phyloP scores from a whole-genome alignment of 2,888 invertebrate species.

The Dendrolimus pini region DNA sequence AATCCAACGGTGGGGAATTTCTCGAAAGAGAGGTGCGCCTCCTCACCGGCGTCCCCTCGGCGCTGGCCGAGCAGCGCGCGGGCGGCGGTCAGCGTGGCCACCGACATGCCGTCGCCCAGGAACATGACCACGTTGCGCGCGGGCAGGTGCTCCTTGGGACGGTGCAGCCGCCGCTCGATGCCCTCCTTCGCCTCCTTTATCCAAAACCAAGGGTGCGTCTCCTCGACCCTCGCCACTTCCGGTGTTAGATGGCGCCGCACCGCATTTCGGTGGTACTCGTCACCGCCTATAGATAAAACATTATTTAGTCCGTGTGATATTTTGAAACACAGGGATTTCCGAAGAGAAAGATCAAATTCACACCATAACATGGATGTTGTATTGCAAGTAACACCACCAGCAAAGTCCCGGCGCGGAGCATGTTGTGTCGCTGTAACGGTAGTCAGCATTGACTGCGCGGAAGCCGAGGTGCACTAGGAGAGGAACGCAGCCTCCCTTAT shows the following conservation, averaged over 20 bases:
- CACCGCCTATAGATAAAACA: constrained; percentile 12
- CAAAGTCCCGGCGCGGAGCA: no score
- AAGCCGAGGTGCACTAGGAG: not conserved
- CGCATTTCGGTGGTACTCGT: constrained; percentile 12
- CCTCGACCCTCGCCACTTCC: constrained; percentile 8
- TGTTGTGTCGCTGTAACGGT: no score
- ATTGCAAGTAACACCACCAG: no score
- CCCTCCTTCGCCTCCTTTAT: constrained; percentile 47
- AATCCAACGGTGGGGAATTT: constrained; percentile 79
- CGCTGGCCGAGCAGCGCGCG: constrained; percentile 80
- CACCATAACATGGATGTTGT: no score
- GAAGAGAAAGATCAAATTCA: no score
- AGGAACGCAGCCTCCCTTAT: no score
- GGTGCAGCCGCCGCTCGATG: constrained; percentile 28
- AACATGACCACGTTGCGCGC: constrained; percentile 81
- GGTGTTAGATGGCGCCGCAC: not conserved
- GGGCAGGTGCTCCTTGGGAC: constrained; percentile 23
- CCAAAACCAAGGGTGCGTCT: constrained; percentile 57
- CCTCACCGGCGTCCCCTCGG: constrained; percentile 73
- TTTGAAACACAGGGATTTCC: no score
- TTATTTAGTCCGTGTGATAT: no score
- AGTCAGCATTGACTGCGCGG: constrained; percentile 1
- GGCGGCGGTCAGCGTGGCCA: constrained; percentile 81
- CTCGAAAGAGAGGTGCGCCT: constrained; percentile 77
- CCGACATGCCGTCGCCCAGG: constrained; percentile 86